These are phyloP conservation scores for Megalurothrips usitatus DNA, from an alignment of 2,888 invertebrate species.

Conservation along the genomic window DNA sequence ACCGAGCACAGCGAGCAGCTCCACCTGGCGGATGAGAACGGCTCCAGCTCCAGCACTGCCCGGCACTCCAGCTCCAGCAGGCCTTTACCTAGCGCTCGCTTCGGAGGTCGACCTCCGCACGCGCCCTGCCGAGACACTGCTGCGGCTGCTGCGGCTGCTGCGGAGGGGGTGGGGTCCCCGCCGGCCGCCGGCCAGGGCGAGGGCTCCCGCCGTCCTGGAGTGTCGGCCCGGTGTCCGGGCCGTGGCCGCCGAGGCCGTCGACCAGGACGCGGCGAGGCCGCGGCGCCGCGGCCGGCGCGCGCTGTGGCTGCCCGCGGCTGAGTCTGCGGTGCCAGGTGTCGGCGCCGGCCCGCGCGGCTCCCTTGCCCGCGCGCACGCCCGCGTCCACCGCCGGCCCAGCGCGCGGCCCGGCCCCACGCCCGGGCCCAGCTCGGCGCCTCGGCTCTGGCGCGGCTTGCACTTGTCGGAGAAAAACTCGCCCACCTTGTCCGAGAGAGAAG, in stretches of 20 bases:
- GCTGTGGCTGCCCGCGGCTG: not conserved
- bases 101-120: conserved; percentile 13
- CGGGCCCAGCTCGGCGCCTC: not conserved
- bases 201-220: too few species aligned
- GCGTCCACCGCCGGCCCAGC: not conserved
- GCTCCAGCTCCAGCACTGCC: not conserved
- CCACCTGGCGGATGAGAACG: not conserved
- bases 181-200: too few species aligned
- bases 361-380: not conserved
- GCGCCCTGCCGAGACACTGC: not conserved
- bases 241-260: not conserved
- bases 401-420: not conserved
- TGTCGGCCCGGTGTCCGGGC: not conserved
- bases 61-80: too few species aligned
- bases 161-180: too few species aligned
- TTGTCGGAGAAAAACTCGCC: conserved; percentile 2
- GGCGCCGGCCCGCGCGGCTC: not conserved
- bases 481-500: not conserved
- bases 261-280: not conserved
- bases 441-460: not conserved
- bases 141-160: not conserved
- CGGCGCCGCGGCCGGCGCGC: not conserved
- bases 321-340: conserved; percentile 4
- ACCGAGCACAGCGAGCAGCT: not conserved
- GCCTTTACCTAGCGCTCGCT: not conserved